Evolutionary conservation across 2,113 vertebrate species (phyloP).

Genomic region (Himantopus leucocephalus): DNA sequence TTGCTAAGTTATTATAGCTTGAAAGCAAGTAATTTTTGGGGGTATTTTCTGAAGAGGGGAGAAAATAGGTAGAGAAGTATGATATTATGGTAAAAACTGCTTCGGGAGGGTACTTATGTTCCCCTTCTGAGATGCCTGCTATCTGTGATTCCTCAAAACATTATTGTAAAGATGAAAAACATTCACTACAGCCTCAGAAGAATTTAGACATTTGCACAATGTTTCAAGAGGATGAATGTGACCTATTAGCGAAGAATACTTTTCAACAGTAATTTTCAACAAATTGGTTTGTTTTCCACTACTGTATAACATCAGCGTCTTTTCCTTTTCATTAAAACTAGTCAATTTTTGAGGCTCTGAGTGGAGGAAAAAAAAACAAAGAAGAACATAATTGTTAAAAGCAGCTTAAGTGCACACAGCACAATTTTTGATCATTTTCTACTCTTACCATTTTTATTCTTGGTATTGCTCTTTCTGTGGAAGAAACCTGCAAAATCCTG

Average conservation of each 20-base stretch:
- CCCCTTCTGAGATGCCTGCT: conserved; percentile 60
- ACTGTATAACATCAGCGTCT: not conserved
- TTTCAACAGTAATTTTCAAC: conserved; percentile 36
- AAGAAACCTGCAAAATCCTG: not conserved
- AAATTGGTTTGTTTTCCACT: conserved; percentile 39
- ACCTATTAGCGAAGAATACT: conserved; percentile 2
- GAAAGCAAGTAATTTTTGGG: conserved; percentile 66
- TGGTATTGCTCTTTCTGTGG: not conserved
- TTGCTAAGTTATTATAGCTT: conserved; percentile 51
- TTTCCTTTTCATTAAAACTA: conserved; percentile 8
- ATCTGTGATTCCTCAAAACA: conserved; percentile 60
- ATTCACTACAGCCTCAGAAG: conserved; percentile 33
- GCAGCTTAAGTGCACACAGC: conserved; percentile 3
- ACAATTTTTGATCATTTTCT: not conserved
- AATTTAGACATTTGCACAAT: conserved; percentile 54
- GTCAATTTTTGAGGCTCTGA: not conserved
- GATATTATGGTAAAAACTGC: conserved; percentile 68
- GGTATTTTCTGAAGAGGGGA: not conserved
- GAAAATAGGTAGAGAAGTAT: conserved; percentile 52
- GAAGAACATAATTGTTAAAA: not conserved
- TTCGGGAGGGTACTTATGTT: conserved; percentile 53
- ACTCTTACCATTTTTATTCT: not conserved
- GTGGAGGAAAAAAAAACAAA: not conserved
- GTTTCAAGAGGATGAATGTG: conserved; percentile 49
- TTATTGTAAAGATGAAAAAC: conserved; percentile 35